These are phyloP conservation scores for Trachymyrmex septentrionalis DNA, from an alignment of 1,140 invertebrate species.

Conservation along the genomic window DNA sequence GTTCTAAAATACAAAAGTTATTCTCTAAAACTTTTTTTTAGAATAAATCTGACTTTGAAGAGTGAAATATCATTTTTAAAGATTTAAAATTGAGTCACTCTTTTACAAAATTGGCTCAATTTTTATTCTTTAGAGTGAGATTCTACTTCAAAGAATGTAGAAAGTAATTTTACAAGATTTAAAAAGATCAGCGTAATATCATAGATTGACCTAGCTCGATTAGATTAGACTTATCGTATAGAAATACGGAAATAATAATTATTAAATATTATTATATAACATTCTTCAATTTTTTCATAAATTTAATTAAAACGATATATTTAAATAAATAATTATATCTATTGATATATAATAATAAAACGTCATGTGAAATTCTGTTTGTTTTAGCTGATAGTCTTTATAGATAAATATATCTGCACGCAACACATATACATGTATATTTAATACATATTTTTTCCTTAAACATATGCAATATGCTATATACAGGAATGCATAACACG, in stretches of 20 bases:
- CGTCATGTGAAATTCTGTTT: background rate
- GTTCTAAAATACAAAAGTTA: background rate
- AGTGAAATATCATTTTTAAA: no score
- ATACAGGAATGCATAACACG: slow-evolving; percentile 35
- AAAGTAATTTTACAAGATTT: slow-evolving; percentile 8
- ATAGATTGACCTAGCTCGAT: background rate
- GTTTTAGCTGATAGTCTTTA: background rate
- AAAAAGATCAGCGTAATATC: background rate
- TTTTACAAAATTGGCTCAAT: no score
- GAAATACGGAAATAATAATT: slow-evolving; percentile 12
- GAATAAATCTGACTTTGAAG: no score
- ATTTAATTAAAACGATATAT: background rate
- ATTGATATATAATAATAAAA: slow-evolving; percentile 9
- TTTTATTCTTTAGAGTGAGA: no score
- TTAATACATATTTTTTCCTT: slow-evolving; percentile 8
- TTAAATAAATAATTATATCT: background rate
- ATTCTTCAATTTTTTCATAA: background rate
- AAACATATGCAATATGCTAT: slow-evolving; percentile 26
- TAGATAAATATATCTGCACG: background rate
- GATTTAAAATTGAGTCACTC: no score
- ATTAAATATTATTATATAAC: slow-evolving; percentile 40
- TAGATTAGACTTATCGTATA: background rate
- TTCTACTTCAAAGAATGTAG: no score
- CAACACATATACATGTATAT: slow-evolving; percentile 39
- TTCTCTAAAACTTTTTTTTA: no score